Evolutionary conservation across 2,888 invertebrate genomes (phyloP), one percentile per base, ranked within the genome.

Genomic region (Caenorhabditis imperialis): DNA sequence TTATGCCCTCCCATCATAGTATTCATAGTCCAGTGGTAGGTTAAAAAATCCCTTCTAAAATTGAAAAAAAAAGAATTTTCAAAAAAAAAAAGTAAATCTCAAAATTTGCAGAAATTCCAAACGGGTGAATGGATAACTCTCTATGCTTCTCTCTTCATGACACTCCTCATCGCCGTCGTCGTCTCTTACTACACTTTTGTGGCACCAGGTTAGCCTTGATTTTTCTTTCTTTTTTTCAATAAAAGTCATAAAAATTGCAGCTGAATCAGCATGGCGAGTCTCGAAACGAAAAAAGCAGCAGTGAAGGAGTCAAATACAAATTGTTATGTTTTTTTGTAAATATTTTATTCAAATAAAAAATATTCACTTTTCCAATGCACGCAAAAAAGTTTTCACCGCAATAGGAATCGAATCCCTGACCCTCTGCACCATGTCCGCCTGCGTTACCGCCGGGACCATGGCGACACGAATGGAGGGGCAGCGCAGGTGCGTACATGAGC

Each of bases 101-200:
- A n/a, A n/a, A n/a, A n/a, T 7, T 30, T 70, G 22, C 65, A 74
- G 74, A 54, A 55, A 44, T 74, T 74, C 51, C 74, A 74, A 74
- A 40, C 62, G 54, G 74, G 74, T 62, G 74, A 74, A 60, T 50
- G 45, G 51, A 47, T 69, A 8, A 74, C 74, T 8, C 47, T 74
- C 1, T 74, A 67, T 40, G 63, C 63, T 35, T 35, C 47, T 14
- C 8, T 60, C 14, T 74, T 74, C 50, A 74, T 61, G 62, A 48
- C 51, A 3, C 27, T 62, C 18, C 62, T 74, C 35, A 44, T 65
- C 37, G 22, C 48, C 40, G 25, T 27, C 35, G 62, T 74, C 33
- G 42, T 69, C 16, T 61, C 47, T 23, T 74, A 57, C 42, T 74
- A 74, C 40, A 69, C 40, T 37, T 58, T 48, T 42, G 22, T 54